phyloP scores from a whole-genome alignment of 2,888 invertebrate species.

The Aporophyla lueneburgensis region DNA sequence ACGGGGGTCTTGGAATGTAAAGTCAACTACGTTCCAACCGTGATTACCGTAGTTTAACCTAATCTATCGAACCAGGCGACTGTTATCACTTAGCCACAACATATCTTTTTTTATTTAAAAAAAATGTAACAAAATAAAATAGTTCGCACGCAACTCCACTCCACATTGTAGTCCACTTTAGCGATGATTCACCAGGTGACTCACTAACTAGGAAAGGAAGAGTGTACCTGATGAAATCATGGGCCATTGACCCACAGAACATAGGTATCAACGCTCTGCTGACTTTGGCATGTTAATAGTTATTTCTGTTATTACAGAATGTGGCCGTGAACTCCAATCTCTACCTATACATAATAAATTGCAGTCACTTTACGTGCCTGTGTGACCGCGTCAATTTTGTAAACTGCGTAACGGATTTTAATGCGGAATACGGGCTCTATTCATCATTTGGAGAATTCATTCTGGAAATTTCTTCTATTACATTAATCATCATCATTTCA shows the following conservation, averaged over 20 bases:
- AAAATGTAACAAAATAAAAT: not conserved
- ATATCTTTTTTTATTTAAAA: too few relatives aligned
- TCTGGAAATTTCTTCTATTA: too few relatives aligned
- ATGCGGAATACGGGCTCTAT: too few relatives aligned
- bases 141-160: slow-evolving; percentile 15
- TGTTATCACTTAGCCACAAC: too few relatives aligned
- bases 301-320: slow-evolving; percentile 31
- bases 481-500: too few relatives aligned
- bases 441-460: too few relatives aligned
- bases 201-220: slow-evolving; percentile 71
- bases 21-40: too few relatives aligned
- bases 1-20: too few relatives aligned
- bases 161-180: slow-evolving; percentile 65
- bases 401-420: too few relatives aligned
- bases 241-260: slow-evolving; percentile 69
- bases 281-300: slow-evolving; percentile 25
- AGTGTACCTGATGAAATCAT: slow-evolving; percentile 78
- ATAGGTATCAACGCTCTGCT: slow-evolving; percentile 38
- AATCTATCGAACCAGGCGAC: too few relatives aligned
- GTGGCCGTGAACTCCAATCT: not conserved
- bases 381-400: too few relatives aligned
- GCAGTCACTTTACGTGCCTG: not conserved
- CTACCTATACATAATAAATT: not conserved
- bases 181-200: slow-evolving; percentile 75
- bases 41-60: too few relatives aligned